Conservation (phyloP, 2,888 invertebrate genomes). For the Pilophorus perplexus region DNA sequence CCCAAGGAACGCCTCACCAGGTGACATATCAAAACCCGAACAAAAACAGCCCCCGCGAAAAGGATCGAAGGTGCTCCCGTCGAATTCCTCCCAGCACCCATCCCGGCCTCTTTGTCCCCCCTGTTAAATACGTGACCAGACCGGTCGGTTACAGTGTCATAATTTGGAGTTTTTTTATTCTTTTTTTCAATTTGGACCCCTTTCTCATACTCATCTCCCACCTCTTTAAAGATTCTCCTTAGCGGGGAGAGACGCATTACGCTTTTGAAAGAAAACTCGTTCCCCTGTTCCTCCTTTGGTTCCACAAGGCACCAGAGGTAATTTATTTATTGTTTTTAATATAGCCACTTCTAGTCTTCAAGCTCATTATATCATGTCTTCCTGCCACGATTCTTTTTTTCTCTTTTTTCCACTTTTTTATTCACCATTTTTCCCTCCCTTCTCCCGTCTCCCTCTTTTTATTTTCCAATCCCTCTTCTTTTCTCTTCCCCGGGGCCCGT, state of each 20-base stretch:
- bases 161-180: conserved; percentile 3
- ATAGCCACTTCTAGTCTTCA: conserved; percentile 27
- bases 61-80: conserved; percentile 14
- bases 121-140: conserved; percentile 30
- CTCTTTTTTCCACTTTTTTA: neutral
- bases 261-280: conserved; percentile 13
- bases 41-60: neutral
- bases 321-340: conserved; percentile 37
- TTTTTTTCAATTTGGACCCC: conserved; percentile 1
- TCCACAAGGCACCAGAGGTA: no score
- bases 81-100: conserved; percentile 26
- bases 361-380: conserved; percentile 31
- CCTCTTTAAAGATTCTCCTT: conserved; percentile 10
- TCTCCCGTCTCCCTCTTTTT: no score
- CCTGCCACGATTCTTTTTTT: neutral
- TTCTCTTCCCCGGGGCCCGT: neutral
- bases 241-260: conserved; percentile 28
- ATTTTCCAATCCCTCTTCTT: conserved; percentile 1
- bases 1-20: no score
- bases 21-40: conserved; percentile 30
- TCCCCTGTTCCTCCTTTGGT: neutral
- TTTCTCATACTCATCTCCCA: conserved; percentile 24
- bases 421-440: neutral
- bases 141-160: conserved; percentile 26
- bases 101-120: neutral